Evolutionary conservation across 2,888 invertebrate species (phyloP), one percentile per base, ranked within the genome.

Genomic region (Drosophila anceps): DNA sequence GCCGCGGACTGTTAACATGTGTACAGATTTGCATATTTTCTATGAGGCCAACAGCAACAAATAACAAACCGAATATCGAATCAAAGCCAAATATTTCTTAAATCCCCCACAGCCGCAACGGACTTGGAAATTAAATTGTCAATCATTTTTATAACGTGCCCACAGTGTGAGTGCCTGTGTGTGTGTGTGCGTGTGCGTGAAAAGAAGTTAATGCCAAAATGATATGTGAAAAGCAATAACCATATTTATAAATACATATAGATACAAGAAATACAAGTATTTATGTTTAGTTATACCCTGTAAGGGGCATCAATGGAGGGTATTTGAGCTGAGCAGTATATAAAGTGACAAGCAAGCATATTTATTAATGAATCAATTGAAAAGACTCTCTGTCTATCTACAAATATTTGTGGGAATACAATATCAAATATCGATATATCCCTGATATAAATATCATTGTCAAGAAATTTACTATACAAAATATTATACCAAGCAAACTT

Each of bases 71-170:
- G 64, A 86, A 72, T 71, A 75, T 75, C 74, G 43, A 79, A 65
- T 69, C 65, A 82, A 76, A 72, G 76, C 69, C 63, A 84, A 79
- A 75, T 78, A 87, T 84, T 87, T 78, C 65, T 78, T 78, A 84
- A 87, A 82, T 84, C 87, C 87, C 82, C 84, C 81, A 69, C 75
- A 75, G 79, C 71, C 75, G 55, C 79, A 67, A 53, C 75, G 70
- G 79, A 78, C 58, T 75, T 74, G 72, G 73, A 90, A 91, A 91
- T 91, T 91, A 90, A 91, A 91, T 90, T 91, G 88, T 91, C 91
- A 91, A 88, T 91, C 90, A 90, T 82, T 90, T 91, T 91, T 88
- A 90, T 89, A 81, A 77, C 80, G 68, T 71, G 75, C 72, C 67
- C 74, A 70, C 61, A 66, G 43, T 33, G 41, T 20, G 48, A 29